Conservation (phyloP, 2,797 vertebrate species). For the Myotis planiceps region DNA sequence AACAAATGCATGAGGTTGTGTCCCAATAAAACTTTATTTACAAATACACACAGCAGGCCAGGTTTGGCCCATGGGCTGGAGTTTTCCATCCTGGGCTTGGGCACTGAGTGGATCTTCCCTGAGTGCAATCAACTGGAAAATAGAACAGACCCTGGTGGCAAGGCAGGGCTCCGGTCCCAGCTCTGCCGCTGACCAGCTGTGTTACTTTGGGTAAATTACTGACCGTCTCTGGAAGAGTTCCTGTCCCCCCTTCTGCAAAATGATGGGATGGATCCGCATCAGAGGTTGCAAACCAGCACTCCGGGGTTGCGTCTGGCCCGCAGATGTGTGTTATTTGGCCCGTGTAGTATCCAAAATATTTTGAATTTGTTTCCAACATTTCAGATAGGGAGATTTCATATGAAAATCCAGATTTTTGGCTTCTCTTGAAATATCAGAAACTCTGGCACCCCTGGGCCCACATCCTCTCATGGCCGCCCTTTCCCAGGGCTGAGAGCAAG, state of each 20-base stretch:
- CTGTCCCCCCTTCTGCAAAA: neutral
- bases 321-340: conserved; percentile 73
- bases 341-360: conserved; percentile 37
- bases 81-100: neutral
- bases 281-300: conserved; percentile 45
- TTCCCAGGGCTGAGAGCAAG: neutral
- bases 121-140: neutral
- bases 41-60: neutral
- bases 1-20: neutral
- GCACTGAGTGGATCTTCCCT: neutral
- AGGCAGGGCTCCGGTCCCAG: neutral
- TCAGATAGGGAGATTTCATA: conserved; percentile 51
- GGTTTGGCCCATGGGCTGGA: neutral
- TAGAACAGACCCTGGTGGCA: rapidly evolving
- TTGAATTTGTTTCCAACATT: conserved; percentile 63
- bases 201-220: neutral
- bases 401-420: conserved; percentile 71
- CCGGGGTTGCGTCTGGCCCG: conserved; percentile 36
- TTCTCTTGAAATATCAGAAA: conserved; percentile 61
- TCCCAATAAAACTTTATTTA: conserved; percentile 77
- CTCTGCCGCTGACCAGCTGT: neutral
- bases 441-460: neutral
- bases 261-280: neutral
- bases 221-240: neutral
- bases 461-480: neutral